phyloP scores from a whole-genome alignment of 1,140 invertebrate genomes.

The Laupala kohalensis region DNA sequence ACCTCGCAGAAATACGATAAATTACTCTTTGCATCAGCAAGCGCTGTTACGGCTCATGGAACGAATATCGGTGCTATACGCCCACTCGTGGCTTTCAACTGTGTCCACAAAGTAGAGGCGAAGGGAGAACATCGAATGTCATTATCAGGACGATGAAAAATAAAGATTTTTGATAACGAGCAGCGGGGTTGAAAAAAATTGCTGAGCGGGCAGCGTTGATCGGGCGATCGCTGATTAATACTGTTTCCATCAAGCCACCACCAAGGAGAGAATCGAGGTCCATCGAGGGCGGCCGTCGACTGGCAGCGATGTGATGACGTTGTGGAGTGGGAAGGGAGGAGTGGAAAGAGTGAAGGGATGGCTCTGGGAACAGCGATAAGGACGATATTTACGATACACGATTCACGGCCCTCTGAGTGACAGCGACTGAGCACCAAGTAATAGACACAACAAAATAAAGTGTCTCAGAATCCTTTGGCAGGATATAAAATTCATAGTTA shows the following conservation, averaged over 20 bases:
- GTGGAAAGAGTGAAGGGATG: too few species aligned
- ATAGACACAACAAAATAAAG: too few species aligned
- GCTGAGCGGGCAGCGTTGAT: not conserved
- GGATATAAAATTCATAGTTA: too few species aligned
- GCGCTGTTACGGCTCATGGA: not conserved
- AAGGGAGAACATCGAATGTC: not conserved
- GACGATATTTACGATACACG: not conserved
- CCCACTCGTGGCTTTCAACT: too few species aligned
- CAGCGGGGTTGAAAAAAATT: not conserved
- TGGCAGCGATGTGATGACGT: not conserved
- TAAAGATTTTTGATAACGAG: not conserved
- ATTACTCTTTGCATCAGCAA: not conserved
- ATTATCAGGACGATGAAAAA: not conserved
- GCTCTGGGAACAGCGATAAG: too few species aligned
- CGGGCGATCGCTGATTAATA: not conserved
- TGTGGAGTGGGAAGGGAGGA: too few species aligned
- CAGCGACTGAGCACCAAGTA: too few species aligned
- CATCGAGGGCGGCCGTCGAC: not conserved
- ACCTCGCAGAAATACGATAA: not conserved
- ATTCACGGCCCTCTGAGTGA: not conserved
- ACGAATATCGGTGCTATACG: not conserved
- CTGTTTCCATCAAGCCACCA: not conserved
- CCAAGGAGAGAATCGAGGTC: not conserved
- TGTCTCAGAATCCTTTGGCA: too few species aligned
- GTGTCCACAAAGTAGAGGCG: too few species aligned